Evolutionary conservation across 1,140 invertebrate genomes (phyloP), one percentile per base, ranked within the genome.

Genomic region (Araneus ventricosus): DNA sequence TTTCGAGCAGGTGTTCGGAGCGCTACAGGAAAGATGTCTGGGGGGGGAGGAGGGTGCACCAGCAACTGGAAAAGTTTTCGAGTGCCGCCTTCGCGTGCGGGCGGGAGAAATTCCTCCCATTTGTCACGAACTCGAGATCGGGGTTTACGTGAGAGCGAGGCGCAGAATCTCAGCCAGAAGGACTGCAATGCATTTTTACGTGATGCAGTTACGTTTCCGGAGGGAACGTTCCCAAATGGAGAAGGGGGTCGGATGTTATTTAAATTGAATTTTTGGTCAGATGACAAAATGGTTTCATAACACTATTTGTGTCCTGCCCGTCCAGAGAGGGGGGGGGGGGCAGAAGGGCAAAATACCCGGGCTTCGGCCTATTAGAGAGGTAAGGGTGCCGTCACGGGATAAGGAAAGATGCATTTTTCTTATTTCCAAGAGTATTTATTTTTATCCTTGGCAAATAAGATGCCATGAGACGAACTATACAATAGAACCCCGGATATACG

Each of bases 101-200:
- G 27, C 27, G 80, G 80, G 80, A 22, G 39, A 52, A n/a, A 82
- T 82, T 45, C 27, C 4, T 14, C 37, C 80, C 80, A 82, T 82
- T 82, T 82, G 80, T 82, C 80, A 82, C 80, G 80, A 45, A 82
- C 37, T 27, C 14, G 22, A 24, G 39, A 30, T 45, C 80, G 20
- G 4, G 14, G 75, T 39, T 80, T 80, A 80, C 75, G 80, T 82
- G 80, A 82, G 80, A 52, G 37, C 37, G n/a, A n/a, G 39, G 37
- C 30, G 4, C 4, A 14, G 30, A 30, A 22, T 5, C 30, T 20
- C 30, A 5, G 17, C 30, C 67, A 27, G 22, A 75, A 75, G 14
- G 27, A 75, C 67, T 67, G 27, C 27, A 37, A 75, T 75, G 67
- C 30, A 17, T 75, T 75, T 75, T 17, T 75, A 34, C 67, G 30